phyloP scores from a whole-genome alignment of 2,113 vertebrate species.

The Cnemophilus loriae region DNA sequence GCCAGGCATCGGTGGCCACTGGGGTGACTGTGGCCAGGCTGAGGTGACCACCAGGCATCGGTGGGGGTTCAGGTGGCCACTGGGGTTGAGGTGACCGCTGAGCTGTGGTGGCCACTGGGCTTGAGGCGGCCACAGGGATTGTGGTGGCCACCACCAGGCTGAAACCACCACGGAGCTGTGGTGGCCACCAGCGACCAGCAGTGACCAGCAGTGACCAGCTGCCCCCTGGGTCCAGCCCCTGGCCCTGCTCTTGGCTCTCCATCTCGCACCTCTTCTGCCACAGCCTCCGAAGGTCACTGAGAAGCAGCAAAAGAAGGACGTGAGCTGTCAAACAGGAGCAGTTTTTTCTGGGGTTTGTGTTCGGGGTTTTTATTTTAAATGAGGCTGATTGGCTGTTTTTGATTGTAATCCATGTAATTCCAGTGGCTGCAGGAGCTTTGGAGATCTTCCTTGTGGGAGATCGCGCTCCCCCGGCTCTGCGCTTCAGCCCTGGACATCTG shows the following conservation, averaged over 20 bases:
- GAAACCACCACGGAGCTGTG: neutral
- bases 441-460: neutral
- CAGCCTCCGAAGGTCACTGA: neutral
- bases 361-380: neutral
- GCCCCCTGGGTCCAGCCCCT: neutral
- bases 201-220: neutral
- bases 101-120: neutral
- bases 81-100: neutral
- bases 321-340: neutral
- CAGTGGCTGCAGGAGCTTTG: neutral
- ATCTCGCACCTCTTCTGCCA: neutral
- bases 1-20: neutral
- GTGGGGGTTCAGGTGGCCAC: neutral
- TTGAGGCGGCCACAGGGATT: neutral
- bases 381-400: neutral
- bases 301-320: neutral
- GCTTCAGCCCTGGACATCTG: neutral
- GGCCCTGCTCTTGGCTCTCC: neutral
- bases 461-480: accelerated
- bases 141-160: neutral
- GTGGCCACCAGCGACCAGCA: neutral
- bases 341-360: neutral
- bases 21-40: neutral
- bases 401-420: neutral
- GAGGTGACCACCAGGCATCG: neutral